Conservation (phyloP, 2,888 invertebrate species). For the Keiferia lycopersicella region DNA sequence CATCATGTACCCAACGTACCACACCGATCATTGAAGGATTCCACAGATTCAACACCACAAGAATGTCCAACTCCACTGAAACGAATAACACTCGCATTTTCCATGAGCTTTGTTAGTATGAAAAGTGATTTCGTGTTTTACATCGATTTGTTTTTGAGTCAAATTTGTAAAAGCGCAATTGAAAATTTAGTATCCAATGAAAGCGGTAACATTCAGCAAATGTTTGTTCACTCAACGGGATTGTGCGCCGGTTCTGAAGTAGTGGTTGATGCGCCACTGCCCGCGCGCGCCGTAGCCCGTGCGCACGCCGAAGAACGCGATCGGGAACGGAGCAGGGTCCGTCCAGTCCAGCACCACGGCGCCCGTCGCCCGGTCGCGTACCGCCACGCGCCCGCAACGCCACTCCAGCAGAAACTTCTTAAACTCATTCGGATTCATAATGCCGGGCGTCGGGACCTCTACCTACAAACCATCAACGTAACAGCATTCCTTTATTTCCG, state of each 20-base stretch:
- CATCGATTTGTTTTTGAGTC: not conserved
- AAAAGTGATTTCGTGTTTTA: conserved; percentile 12
- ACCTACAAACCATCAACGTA: conserved; percentile 69
- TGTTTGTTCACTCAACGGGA: conserved; percentile 67
- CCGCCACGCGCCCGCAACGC: conserved; percentile 77
- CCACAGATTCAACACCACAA: not conserved
- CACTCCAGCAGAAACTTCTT: conserved; percentile 81
- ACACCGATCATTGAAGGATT: conserved; percentile 41
- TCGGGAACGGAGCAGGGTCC: conserved; percentile 81
- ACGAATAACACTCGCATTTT: conserved; percentile 41
- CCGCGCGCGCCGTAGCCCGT: conserved; percentile 85
- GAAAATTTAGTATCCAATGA: conserved; percentile 50
- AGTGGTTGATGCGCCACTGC: conserved; percentile 81
- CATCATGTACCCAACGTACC: conserved; percentile 78
- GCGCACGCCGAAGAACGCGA: conserved; percentile 83
- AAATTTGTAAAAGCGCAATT: conserved; percentile 17
- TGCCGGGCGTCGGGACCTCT: conserved; percentile 79
- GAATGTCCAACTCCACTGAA: conserved; percentile 29
- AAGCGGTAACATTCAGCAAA: conserved; percentile 50
- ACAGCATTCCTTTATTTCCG: conserved; percentile 40
- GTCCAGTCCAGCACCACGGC: conserved; percentile 82
- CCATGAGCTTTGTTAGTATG: conserved; percentile 36
- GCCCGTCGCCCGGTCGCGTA: conserved; percentile 73
- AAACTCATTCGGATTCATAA: conserved; percentile 80
- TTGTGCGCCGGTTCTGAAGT: conserved; percentile 47